phyloP scores from a whole-genome alignment of 2,797 vertebrate species.

The Heliangelus exortis region DNA sequence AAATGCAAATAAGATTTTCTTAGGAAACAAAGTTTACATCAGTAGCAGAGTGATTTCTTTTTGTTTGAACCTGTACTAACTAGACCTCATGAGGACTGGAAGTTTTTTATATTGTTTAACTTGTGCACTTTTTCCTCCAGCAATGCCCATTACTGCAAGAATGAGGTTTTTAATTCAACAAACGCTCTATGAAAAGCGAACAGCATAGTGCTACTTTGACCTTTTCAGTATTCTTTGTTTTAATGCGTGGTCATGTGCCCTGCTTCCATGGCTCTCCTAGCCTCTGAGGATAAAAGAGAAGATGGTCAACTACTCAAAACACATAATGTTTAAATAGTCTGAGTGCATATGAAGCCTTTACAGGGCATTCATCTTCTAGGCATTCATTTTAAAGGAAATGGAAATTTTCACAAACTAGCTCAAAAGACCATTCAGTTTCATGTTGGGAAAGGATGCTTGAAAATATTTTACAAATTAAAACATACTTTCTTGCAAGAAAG shows the following conservation, averaged over 20 bases:
- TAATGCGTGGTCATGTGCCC: neutral
- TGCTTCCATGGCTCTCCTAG: neutral
- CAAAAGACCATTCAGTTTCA: neutral
- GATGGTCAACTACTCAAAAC: slow-evolving; percentile 24
- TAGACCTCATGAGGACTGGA: neutral
- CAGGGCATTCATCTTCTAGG: neutral
- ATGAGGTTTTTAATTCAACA: slow-evolving; percentile 41
- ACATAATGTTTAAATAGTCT: neutral
- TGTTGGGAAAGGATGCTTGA: neutral
- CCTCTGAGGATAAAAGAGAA: slow-evolving; percentile 24
- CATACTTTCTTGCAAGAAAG: neutral
- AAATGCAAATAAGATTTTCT: slow-evolving; percentile 8
- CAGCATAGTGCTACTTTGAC: neutral
- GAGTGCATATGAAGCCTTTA: neutral
- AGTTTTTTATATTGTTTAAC: neutral
- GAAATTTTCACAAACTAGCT: neutral
- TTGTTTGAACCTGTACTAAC: slow-evolving; percentile 4
- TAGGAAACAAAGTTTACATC: neutral
- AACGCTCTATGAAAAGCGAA: slow-evolving; percentile 1
- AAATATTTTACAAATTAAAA: neutral
- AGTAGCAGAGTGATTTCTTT: neutral
- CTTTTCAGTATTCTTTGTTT: slow-evolving; percentile 38
- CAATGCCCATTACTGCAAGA: slow-evolving; percentile 14
- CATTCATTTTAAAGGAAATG: neutral
- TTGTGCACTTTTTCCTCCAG: slow-evolving; percentile 4